These are phyloP conservation scores for Cryptoprocta ferox DNA, from an alignment of 2,797 vertebrate species.

Conservation along the genomic window DNA sequence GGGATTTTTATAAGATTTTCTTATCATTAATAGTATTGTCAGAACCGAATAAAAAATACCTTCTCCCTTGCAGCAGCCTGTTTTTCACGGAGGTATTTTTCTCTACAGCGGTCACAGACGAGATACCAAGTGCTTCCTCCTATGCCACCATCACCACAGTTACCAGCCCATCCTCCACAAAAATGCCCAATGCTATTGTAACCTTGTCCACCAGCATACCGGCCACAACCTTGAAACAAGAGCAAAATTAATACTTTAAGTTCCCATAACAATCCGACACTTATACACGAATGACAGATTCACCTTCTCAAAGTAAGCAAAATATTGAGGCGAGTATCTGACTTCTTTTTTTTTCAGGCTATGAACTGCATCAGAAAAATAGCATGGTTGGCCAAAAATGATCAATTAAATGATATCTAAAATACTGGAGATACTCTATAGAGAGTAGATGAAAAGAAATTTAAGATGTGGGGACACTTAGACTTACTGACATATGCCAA, in stretches of 20 bases:
- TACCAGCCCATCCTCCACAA: slow-evolving; percentile 99
- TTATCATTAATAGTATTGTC: not conserved
- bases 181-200: slow-evolving; percentile 99
- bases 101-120: slow-evolving; percentile 98
- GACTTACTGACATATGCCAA: not conserved
- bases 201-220: slow-evolving; percentile 98
- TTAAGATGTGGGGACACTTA: not conserved
- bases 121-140: slow-evolving; percentile 99
- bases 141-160: slow-evolving; percentile 98
- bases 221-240: slow-evolving; percentile 93
- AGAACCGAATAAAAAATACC: slow-evolving; percentile 85
- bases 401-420: not conserved
- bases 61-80: slow-evolving; percentile 98
- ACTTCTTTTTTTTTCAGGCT: not conserved
- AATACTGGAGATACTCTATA: not conserved
- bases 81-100: slow-evolving; percentile 98
- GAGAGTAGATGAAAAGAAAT: not conserved
- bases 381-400: not conserved
- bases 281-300: not conserved
- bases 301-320: slow-evolving; percentile 24
- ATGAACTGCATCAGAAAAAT: slow-evolving; percentile 22
- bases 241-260: slow-evolving; percentile 5
- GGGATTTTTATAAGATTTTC: not conserved
- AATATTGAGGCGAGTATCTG: not conserved
- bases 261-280: not conserved